Percentiles rank a stretch among this genome's conserved stretches.
phyloP scores from a whole-genome alignment of 2,888 invertebrate species.

The Eretmocerus hayati region DNA sequence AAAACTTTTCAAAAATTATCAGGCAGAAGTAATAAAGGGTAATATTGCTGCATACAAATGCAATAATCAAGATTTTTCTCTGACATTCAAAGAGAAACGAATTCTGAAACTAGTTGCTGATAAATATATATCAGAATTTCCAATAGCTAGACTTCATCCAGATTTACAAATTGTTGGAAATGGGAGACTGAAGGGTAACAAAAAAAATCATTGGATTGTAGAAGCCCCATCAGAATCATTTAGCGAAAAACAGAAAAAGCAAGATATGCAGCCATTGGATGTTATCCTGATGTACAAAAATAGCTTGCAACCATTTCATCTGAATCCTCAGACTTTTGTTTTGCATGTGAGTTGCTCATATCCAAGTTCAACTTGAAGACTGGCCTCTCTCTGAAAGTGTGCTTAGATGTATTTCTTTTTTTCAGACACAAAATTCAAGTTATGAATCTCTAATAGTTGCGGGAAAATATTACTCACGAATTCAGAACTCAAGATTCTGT shows the following conservation, averaged over 20 bases:
- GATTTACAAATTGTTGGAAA: slow-evolving; percentile 44
- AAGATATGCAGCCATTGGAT: slow-evolving; percentile 48
- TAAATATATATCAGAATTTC: slow-evolving; percentile 55
- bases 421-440: slow-evolving; percentile 39
- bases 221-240: slow-evolving; percentile 54
- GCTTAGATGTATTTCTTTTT: slow-evolving; percentile 24
- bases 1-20: slow-evolving; percentile 59
- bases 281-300: slow-evolving; percentile 14
- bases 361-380: neutral
- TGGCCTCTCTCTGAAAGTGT: neutral
- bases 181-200: slow-evolving; percentile 49
- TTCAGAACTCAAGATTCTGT: slow-evolving; percentile 58
- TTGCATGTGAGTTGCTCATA: slow-evolving; percentile 30
- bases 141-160: slow-evolving; percentile 50
- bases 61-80: slow-evolving; percentile 13
- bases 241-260: slow-evolving; percentile 51
- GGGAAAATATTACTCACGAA: slow-evolving; percentile 51
- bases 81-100: slow-evolving; percentile 19
- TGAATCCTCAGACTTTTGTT: slow-evolving; percentile 4
- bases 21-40: slow-evolving; percentile 60
- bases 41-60: slow-evolving; percentile 57
- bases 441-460: slow-evolving; percentile 34
- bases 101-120: slow-evolving; percentile 41
- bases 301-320: slow-evolving; percentile 3
- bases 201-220: slow-evolving; percentile 48